Percentiles rank a stretch among this genome's conserved stretches.
phyloP scores from a whole-genome alignment of 2,797 vertebrate species.

The Cryptoblepharus egeriae region DNA sequence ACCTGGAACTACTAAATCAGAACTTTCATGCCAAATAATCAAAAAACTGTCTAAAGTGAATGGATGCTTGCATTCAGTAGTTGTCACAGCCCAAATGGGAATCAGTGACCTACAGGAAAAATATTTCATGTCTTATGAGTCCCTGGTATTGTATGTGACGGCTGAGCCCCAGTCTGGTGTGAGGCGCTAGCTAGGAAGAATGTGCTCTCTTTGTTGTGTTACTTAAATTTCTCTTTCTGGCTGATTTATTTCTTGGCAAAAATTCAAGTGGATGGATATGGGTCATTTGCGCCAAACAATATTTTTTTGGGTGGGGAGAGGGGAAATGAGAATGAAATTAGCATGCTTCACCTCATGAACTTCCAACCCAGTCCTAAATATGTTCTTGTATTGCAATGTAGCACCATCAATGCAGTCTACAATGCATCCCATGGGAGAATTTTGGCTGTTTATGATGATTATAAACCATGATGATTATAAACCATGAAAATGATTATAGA shows the following conservation, averaged over 20 bases:
- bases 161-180: not conserved
- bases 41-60: not conserved
- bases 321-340: not conserved
- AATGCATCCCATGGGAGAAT: too few species aligned
- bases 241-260: constrained; percentile 32
- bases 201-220: not conserved
- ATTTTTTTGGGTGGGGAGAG: not conserved
- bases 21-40: fast-evolving
- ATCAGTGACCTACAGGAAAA: not conserved
- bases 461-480: too few species aligned
- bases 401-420: too few species aligned
- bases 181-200: not conserved
- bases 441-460: too few species aligned
- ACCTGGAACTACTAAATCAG: not conserved
- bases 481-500: too few species aligned
- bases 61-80: not conserved
- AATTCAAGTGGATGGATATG: constrained; percentile 22
- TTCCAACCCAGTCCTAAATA: too few species aligned
- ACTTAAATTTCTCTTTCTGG: not conserved
- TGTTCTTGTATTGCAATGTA: too few species aligned
- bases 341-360: not conserved
- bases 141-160: fast-evolving
- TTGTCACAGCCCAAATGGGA: not conserved
- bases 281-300: constrained; percentile 50
- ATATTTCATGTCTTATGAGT: not conserved